Evolutionary conservation across 2,113 vertebrate genomes (phyloP).

Genomic region (Hemichromis elongatus): DNA sequence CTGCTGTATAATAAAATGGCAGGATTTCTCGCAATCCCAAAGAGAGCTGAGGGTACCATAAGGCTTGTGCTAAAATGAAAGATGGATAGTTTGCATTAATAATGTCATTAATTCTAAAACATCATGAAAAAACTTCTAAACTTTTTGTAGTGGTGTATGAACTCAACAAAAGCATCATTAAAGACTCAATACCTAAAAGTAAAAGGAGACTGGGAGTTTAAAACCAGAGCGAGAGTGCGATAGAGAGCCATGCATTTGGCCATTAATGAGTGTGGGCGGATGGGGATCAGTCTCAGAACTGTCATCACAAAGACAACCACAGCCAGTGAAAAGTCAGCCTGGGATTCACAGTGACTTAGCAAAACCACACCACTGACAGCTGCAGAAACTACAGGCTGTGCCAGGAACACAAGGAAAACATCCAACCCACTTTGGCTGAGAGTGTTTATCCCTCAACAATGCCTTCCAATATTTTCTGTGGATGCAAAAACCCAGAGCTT

Average conservation of each 20-base stretch:
- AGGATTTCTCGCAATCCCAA: background rate
- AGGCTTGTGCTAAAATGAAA: background rate
- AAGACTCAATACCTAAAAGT: background rate
- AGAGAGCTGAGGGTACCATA: background rate
- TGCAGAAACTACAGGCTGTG: constrained; percentile 50
- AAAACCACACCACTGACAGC: constrained; percentile 60
- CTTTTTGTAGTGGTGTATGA: background rate
- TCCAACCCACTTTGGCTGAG: constrained; percentile 65
- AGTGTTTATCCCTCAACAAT: constrained; percentile 67
- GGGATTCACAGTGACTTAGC: constrained; percentile 40
- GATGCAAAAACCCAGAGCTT: constrained; percentile 60
- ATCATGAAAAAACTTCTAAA: background rate
- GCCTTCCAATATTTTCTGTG: constrained; percentile 67
- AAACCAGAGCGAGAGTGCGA: background rate
- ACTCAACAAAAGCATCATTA: background rate
- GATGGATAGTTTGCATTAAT: constrained; percentile 8
- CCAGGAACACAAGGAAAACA: constrained; percentile 61
- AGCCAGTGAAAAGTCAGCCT: constrained; percentile 44
- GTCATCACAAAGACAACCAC: constrained; percentile 49
- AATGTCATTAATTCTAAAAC: background rate
- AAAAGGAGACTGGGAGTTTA: background rate
- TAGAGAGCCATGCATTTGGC: background rate
- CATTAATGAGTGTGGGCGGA: constrained; percentile 25
- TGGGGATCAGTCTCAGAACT: constrained; percentile 40
- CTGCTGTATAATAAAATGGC: background rate